These are phyloP conservation scores for Branchinecta lynchi DNA, from an alignment of 1,140 invertebrate species.

Conservation along the genomic window DNA sequence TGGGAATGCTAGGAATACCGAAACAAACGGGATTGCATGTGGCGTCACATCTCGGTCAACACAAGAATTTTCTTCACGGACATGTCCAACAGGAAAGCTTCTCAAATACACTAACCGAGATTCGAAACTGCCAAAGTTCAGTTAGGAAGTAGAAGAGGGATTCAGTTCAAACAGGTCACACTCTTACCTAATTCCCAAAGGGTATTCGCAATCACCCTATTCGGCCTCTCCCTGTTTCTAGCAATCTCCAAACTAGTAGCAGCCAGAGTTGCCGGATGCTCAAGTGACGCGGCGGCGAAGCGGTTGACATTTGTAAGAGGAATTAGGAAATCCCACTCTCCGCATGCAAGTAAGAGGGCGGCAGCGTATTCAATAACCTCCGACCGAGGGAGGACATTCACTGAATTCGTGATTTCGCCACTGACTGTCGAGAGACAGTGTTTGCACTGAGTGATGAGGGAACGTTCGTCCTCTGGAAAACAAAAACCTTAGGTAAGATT, in stretches of 20 bases:
- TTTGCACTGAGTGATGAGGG: not conserved
- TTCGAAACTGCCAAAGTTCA: no score
- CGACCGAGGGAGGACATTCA: constrained; percentile 39
- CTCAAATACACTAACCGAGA: no score
- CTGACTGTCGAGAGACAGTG: not conserved
- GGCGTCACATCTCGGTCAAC: no score
- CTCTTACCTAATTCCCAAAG: constrained; percentile 18
- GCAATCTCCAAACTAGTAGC: constrained; percentile 20
- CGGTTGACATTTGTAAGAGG: constrained; percentile 40
- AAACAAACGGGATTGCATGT: no score
- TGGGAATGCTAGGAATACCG: no score
- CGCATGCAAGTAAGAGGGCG: constrained; percentile 55
- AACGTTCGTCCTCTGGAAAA: not conserved
- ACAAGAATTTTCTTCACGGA: no score
- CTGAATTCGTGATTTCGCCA: constrained; percentile 7
- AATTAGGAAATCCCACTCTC: constrained; percentile 55
- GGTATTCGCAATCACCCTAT: constrained; percentile 16
- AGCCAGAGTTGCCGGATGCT: constrained; percentile 20
- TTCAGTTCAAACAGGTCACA: no score
- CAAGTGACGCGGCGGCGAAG: constrained; percentile 22
- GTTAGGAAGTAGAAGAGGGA: no score
- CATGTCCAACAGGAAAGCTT: no score
- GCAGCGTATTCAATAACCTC: constrained; percentile 62
- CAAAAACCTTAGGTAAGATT: not conserved
- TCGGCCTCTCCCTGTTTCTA: constrained; percentile 19